A percentile compares a stretch with the other conserved stretches of the same genome.
Conservation (phyloP, 2,113 vertebrate species). For the Amphiprion percula region DNA sequence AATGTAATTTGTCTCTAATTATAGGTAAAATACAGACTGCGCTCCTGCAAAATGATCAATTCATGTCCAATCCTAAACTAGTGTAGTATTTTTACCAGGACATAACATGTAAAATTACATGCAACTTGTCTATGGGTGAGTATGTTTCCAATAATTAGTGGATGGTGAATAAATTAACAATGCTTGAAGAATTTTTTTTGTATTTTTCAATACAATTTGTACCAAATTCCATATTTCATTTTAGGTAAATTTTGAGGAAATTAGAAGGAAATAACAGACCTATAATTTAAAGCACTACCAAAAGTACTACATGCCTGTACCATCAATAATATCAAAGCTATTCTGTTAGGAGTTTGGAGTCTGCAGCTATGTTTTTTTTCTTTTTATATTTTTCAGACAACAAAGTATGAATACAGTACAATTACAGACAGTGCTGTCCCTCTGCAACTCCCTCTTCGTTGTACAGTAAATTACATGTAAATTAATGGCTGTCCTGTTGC, state of each 20-base stretch:
- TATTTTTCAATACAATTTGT: neutral
- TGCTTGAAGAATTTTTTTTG: neutral
- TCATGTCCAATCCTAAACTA: too few species aligned
- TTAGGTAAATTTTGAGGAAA: constrained; percentile 7
- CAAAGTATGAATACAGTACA: constrained; percentile 59
- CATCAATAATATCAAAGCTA: constrained; percentile 62
- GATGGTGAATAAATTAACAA: neutral
- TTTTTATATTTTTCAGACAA: constrained; percentile 59
- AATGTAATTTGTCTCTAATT: neutral
- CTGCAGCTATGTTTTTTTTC: constrained; percentile 39
- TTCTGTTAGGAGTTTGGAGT: constrained; percentile 37
- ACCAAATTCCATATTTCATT: neutral
- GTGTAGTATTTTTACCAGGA: too few species aligned
- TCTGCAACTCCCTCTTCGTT: constrained; percentile 43
- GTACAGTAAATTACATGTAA: constrained; percentile 68
- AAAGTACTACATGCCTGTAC: constrained; percentile 55
- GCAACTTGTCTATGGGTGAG: neutral
- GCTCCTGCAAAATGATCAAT: constrained; percentile 3
- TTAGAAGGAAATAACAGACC: constrained; percentile 14
- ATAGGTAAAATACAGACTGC: neutral
- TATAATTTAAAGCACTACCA: constrained; percentile 38
- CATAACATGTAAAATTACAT: neutral
- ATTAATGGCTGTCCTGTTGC: constrained; percentile 40
- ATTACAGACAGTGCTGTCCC: constrained; percentile 66
- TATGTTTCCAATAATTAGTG: neutral